Base-by-base conservation (phyloP, 2,888 invertebrate species). In the Drosophila pegasa region DNA sequence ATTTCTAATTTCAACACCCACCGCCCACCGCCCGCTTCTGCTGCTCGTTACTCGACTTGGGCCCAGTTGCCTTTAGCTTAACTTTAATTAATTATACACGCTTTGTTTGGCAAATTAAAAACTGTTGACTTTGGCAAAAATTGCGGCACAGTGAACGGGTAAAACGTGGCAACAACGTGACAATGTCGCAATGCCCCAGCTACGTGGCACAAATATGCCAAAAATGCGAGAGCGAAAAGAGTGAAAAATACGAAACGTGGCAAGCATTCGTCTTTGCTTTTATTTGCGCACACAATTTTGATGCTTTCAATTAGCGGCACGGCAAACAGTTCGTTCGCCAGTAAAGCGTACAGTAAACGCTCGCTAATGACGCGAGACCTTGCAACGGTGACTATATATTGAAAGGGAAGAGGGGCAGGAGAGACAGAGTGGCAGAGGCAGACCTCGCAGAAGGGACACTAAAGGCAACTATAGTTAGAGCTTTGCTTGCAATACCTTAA, bases 31-130 rank as follows among this genome's bases (percentile, higher is more conserved):
- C 22, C 16, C 37, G 35, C n/a, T 18, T 2, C n/a, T 22, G 0
- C 2, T n/a, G 22, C 33, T 22, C 47, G 37, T 25, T 10, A 5
- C 18, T 20, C 57, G 22, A n/a, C 27, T 25, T 12, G 25, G 9
- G 22, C 45, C 38, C 51, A 38, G 58, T 40, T 58, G 37, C 29
- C 57, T 56, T 60, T 55, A 51, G 73, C 74, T 86, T 68, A 66
- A 71, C 67, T 80, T 83, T 86, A 86, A 83, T 83, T 83, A 83
- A 86, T 86, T 83, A 80, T 78, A 71, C 76, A 78, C 66, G 84
- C 73, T 83, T 83, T 83, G 86, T 86, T 83, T 86, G 78, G 76
- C 77, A 87, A 84, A 84, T 87, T 87, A 84, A 87, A 84, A 84
- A 87, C 72, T 84, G 84, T 84, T 84, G 84, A 84, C 84, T 84